phyloP scores from a whole-genome alignment of 2,888 invertebrate genomes.

The Calameuta filiformis region DNA sequence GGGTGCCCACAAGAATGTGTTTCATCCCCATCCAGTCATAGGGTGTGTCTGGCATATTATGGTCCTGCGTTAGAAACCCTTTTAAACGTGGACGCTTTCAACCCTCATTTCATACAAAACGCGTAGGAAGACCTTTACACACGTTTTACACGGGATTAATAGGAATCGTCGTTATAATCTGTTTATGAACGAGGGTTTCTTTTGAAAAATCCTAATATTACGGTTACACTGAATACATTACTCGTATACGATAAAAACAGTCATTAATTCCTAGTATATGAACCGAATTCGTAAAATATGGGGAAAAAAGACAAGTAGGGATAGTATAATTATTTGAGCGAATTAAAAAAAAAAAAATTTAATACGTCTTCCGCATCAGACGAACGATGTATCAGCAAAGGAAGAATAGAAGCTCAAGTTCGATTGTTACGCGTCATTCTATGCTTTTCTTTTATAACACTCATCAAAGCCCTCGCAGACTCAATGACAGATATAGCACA shows the following conservation, averaged over 20 bases:
- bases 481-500: background rate
- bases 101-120: background rate
- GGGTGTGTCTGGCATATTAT: background rate
- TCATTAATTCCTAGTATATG: background rate
- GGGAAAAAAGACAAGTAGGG: background rate
- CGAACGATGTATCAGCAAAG: background rate
- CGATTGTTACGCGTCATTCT: background rate
- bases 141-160: background rate
- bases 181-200: background rate
- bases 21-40: background rate
- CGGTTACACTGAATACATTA: background rate
- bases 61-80: background rate
- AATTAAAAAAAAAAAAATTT: background rate
- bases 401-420: background rate
- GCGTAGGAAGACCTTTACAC: background rate
- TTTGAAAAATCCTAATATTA: background rate
- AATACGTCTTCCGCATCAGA: background rate
- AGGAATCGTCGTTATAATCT: background rate
- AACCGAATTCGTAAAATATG: background rate
- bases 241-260: background rate
- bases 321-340: background rate
- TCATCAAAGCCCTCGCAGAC: background rate
- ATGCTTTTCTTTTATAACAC: background rate
- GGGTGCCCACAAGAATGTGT: background rate
- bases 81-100: background rate